phyloP scores from a whole-genome alignment of 2,888 invertebrate species.

The Rhingia rostrata region DNA sequence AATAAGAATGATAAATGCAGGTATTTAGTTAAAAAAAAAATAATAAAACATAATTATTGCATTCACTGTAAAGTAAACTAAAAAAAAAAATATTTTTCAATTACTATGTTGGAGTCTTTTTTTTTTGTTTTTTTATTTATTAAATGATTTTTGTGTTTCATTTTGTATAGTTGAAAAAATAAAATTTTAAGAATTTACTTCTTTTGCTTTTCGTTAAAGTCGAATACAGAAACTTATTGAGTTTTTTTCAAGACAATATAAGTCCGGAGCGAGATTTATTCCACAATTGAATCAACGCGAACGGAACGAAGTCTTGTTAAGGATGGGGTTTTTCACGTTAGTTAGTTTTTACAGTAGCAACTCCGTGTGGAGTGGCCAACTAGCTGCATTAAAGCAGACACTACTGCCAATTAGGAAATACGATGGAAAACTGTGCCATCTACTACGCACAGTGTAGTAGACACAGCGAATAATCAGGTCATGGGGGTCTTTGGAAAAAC shows the following conservation, averaged over 20 bases:
- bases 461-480: too few relatives aligned
- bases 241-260: conserved; percentile 5
- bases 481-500: too few relatives aligned
- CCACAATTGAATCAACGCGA: too few relatives aligned
- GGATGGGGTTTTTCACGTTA: too few relatives aligned
- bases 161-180: conserved; percentile 68
- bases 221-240: conserved; percentile 16
- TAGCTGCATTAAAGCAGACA: too few relatives aligned
- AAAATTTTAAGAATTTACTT: conserved; percentile 65
- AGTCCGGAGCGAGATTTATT: neutral
- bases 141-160: conserved; percentile 49
- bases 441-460: too few relatives aligned
- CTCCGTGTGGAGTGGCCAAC: too few relatives aligned
- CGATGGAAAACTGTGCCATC: too few relatives aligned
- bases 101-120: conserved; percentile 18
- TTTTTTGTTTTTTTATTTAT: conserved; percentile 31
- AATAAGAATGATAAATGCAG: neutral
- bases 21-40: conserved; percentile 33
- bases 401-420: too few relatives aligned
- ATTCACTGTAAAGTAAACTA: conserved; percentile 67
- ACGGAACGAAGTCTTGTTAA: too few relatives aligned
- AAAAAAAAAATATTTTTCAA: conserved; percentile 26
- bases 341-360: too few relatives aligned
- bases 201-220: conserved; percentile 39
- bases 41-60: conserved; percentile 63